Evolutionary conservation across 2,797 vertebrate species (phyloP).

Genomic region (Falco novaeseelandiae): DNA sequence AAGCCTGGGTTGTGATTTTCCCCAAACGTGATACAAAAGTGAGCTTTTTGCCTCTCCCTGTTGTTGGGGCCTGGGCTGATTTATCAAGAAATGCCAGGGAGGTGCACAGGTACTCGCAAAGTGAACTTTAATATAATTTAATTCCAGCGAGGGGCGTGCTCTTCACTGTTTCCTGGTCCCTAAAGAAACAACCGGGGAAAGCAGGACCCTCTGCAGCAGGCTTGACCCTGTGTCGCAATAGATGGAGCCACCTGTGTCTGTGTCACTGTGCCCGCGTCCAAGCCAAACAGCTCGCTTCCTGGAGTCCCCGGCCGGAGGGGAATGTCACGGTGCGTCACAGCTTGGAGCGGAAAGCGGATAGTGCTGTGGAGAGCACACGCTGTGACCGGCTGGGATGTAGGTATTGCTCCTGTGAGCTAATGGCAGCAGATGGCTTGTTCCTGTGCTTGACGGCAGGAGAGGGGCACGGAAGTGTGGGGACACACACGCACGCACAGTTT

Average conservation of each 20-base stretch:
- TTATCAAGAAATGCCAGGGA: neutral
- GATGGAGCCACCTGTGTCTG: conserved; percentile 26
- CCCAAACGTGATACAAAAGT: neutral
- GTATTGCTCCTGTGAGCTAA: neutral
- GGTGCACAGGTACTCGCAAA: neutral
- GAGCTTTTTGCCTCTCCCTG: neutral
- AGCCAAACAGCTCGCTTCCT: neutral
- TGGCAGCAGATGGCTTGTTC: neutral
- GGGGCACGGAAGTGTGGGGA: neutral
- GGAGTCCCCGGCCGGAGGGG: neutral
- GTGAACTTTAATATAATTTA: neutral
- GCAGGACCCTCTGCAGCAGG: neutral
- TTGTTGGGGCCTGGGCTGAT: neutral
- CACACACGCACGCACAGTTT: neutral
- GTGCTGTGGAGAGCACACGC: neutral
- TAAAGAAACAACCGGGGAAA: neutral
- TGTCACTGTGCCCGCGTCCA: neutral
- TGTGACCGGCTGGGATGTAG: neutral
- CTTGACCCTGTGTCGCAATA: neutral
- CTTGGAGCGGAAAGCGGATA: neutral
- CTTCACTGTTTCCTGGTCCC: neutral
- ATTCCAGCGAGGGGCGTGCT: rapidly evolving
- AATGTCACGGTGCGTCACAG: neutral
- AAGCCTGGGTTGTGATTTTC: neutral
- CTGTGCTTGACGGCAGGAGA: neutral